Conservation (phyloP, 2,888 invertebrate genomes). For the Ectemnius cavifrons region DNA sequence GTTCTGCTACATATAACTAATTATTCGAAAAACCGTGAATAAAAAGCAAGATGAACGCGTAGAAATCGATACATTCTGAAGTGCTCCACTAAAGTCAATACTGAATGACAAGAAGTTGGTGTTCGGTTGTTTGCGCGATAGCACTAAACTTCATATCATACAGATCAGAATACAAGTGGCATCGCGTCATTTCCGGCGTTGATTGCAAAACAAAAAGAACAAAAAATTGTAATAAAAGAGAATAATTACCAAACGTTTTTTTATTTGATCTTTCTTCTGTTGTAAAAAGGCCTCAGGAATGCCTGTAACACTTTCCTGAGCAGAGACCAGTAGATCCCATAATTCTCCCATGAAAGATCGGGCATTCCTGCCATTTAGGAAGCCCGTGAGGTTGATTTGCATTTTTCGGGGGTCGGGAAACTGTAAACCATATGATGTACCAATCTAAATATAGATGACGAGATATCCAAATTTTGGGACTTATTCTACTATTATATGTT, state of each 20-base stretch:
- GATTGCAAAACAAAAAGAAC: background rate
- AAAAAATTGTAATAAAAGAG: background rate
- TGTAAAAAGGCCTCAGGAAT: constrained; percentile 97
- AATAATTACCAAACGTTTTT: constrained; percentile 87
- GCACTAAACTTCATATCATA: constrained; percentile 34
- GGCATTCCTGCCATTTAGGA: constrained; percentile 98
- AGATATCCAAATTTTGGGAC: background rate
- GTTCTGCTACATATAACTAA: constrained; percentile 34
- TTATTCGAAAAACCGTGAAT: constrained; percentile 17
- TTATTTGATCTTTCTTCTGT: constrained; percentile 97
- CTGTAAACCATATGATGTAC: constrained; percentile 80
- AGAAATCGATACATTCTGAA: constrained; percentile 29
- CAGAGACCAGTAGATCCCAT: constrained; percentile 96
- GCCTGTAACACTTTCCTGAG: constrained; percentile 96
- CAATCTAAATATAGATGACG: constrained; percentile 27
- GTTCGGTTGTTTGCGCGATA: constrained; percentile 45
- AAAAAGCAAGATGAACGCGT: constrained; percentile 24
- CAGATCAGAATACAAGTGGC: background rate
- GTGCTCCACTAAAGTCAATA: constrained; percentile 39
- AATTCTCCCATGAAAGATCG: constrained; percentile 98
- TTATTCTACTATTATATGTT: background rate
- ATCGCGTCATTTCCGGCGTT: constrained; percentile 5
- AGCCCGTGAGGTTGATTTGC: constrained; percentile 99
- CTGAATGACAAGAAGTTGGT: constrained; percentile 48
- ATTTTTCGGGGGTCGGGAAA: constrained; percentile 98